Conservation (phyloP, 2,888 invertebrate genomes). For the Opisthograptis luteolata region DNA sequence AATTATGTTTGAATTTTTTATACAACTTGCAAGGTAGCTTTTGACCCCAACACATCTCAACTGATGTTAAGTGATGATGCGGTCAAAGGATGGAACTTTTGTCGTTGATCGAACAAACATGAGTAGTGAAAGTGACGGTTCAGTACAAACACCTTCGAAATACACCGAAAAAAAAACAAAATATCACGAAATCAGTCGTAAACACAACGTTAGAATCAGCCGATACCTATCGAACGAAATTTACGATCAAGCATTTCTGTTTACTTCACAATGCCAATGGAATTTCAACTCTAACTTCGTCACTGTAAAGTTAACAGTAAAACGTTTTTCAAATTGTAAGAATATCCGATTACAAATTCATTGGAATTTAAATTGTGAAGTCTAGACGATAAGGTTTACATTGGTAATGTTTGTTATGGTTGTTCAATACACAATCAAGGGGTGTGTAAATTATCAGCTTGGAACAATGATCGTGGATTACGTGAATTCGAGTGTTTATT, state of each 20-base stretch:
- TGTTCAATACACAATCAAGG: slow-evolving; percentile 24
- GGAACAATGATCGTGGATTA: slow-evolving; percentile 28
- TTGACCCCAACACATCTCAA: too few species aligned
- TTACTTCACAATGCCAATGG: slow-evolving; percentile 6
- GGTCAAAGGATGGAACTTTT: too few species aligned
- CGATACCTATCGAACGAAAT: slow-evolving; percentile 30
- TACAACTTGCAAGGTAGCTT: too few species aligned
- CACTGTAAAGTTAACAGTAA: slow-evolving; percentile 1
- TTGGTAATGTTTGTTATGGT: slow-evolving; percentile 4
- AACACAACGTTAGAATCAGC: slow-evolving; percentile 31
- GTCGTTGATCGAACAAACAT: too few species aligned
- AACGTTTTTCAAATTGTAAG: neutral
- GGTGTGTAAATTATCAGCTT: slow-evolving; percentile 24
- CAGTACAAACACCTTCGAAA: slow-evolving; percentile 15
- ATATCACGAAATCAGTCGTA: slow-evolving; percentile 23
- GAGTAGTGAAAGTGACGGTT: too few species aligned
- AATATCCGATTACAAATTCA: neutral
- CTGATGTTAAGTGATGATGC: too few species aligned
- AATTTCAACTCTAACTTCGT: slow-evolving; percentile 8
- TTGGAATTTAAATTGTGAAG: slow-evolving; percentile 5
- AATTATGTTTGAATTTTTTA: too few species aligned
- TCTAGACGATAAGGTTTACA: slow-evolving; percentile 2
- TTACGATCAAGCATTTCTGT: slow-evolving; percentile 28
- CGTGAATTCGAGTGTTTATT: too few species aligned
- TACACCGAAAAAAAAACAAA: slow-evolving; percentile 20